phyloP scores from a whole-genome alignment of 1,140 invertebrate genomes.

The Pectinophora gossypiella region DNA sequence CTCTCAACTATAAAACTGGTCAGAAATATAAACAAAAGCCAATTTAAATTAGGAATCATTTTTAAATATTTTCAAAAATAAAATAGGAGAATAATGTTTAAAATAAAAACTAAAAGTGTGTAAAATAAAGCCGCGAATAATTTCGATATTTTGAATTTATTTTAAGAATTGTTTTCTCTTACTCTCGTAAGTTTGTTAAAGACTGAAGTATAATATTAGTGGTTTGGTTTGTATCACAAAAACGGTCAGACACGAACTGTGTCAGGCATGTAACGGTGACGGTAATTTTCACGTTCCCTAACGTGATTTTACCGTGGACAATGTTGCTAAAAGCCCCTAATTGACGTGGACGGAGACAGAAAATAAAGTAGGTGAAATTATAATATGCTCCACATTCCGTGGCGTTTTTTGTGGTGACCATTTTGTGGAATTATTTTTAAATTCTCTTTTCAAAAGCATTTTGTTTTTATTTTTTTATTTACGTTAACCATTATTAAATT shows the following conservation, averaged over 20 bases:
- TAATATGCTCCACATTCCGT: too few relatives aligned
- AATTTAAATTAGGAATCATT: slow-evolving; percentile 3
- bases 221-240: not conserved
- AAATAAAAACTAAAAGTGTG: too few relatives aligned
- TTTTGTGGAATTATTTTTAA: too few relatives aligned
- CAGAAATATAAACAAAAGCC: not conserved
- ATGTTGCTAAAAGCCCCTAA: not conserved
- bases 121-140: too few relatives aligned
- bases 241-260: not conserved
- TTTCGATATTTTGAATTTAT: too few relatives aligned
- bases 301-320: not conserved
- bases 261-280: not conserved
- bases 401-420: too few relatives aligned
- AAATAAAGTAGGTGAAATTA: not conserved
- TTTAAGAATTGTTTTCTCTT: too few relatives aligned
- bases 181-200: not conserved
- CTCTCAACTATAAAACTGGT: not conserved
- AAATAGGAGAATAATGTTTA: too few relatives aligned
- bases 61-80: not conserved
- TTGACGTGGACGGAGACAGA: not conserved
- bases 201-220: not conserved
- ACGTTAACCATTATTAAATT: too few relatives aligned
- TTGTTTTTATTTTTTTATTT: too few relatives aligned
- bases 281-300: not conserved
- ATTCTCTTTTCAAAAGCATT: too few relatives aligned